Evolutionary conservation across 2,797 vertebrate genomes (phyloP).

Genomic region (Typhlichthys subterraneus): DNA sequence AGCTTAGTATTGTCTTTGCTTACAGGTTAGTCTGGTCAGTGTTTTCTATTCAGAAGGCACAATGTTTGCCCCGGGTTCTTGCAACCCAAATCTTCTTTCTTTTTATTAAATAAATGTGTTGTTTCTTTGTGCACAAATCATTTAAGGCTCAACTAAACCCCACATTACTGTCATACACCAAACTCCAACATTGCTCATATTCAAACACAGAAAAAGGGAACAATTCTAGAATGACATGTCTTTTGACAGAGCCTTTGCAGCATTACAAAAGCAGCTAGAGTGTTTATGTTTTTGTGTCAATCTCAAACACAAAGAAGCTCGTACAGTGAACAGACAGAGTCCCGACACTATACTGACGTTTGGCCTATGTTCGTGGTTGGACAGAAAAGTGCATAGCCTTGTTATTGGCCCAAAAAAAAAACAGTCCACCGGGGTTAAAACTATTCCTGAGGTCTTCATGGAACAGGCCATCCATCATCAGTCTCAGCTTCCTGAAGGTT

Average conservation of each 20-base stretch:
- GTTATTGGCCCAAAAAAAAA: constrained; percentile 26
- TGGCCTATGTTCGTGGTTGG: constrained; percentile 25
- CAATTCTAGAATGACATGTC: not conserved
- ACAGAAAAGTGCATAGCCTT: constrained; percentile 25
- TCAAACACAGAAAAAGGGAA: no score
- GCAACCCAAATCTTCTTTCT: not conserved
- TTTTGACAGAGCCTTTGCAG: constrained; percentile 13
- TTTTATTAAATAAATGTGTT: no score
- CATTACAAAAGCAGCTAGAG: not conserved
- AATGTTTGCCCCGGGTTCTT: no score
- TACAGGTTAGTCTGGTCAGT: no score
- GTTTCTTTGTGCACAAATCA: no score
- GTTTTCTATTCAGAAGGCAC: no score
- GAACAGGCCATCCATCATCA: constrained; percentile 26
- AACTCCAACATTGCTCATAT: no score
- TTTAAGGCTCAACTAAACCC: no score
- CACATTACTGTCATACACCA: no score
- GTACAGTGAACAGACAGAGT: constrained; percentile 3
- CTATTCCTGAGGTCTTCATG: constrained; percentile 17
- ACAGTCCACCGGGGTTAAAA: constrained; percentile 22
- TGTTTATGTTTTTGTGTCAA: constrained; percentile 18
- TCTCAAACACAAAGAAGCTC: constrained; percentile 16
- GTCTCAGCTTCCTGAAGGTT: constrained; percentile 14
- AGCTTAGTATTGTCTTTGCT: no score
- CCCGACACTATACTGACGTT: constrained; percentile 6